A percentile compares a stretch with the other conserved stretches of the same genome.
phyloP scores from a whole-genome alignment of 2,797 vertebrate genomes.

The Alosa sapidissima region DNA sequence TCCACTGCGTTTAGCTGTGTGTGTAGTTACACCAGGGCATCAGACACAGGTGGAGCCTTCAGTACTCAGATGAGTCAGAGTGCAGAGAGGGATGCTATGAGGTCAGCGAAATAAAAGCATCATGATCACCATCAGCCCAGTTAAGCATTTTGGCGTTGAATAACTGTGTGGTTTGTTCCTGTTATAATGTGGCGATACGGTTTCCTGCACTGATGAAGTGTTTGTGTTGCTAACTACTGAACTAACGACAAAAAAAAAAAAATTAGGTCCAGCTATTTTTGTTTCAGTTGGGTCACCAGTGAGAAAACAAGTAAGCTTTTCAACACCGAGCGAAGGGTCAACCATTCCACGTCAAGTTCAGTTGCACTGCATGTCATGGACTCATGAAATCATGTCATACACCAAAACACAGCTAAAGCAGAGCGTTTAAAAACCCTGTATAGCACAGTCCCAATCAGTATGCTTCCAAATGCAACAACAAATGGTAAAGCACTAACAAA shows the following conservation, averaged over 20 bases:
- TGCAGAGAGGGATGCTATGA: neutral
- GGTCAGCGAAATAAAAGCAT: neutral
- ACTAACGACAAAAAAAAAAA: too few relatives aligned
- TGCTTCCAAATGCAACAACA: neutral
- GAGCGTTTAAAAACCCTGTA: too few relatives aligned
- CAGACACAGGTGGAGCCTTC: neutral
- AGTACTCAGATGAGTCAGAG: neutral
- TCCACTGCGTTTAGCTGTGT: neutral
- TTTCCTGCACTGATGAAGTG: neutral
- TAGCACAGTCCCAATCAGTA: too few relatives aligned
- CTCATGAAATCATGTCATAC: neutral
- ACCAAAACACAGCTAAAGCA: too few relatives aligned
- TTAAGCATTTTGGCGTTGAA: neutral
- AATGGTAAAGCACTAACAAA: neutral
- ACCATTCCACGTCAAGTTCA: neutral
- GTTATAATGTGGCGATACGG: neutral
- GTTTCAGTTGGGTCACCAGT: neutral
- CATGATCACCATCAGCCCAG: neutral
- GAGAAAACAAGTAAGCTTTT: neutral
- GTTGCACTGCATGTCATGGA: neutral
- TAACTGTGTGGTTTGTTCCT: neutral
- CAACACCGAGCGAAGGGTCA: neutral
- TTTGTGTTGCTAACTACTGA: too few relatives aligned
- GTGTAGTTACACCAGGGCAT: neutral
- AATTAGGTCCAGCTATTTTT: neutral